These are phyloP conservation scores for Anomalospiza imberbis DNA, from an alignment of 2,797 vertebrate species.

Conservation along the genomic window DNA sequence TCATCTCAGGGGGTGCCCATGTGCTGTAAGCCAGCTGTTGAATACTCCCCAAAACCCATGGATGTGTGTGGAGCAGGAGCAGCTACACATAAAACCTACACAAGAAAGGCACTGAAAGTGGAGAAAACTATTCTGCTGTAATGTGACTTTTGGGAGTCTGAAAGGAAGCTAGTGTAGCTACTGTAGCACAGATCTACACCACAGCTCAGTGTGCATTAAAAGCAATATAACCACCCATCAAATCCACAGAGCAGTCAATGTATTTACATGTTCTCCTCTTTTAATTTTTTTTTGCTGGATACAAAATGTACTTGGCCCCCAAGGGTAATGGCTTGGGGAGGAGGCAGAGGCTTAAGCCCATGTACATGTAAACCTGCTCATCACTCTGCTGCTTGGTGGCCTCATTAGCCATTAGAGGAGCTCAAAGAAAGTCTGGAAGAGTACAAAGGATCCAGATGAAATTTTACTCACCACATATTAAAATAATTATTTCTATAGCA, in stretches of 20 bases:
- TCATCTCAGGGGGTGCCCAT: not conserved
- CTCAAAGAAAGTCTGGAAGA: not conserved
- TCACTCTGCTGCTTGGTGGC: not conserved
- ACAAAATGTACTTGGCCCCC: not conserved
- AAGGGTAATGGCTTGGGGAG: not conserved
- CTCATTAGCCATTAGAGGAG: not conserved
- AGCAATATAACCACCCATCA: not conserved
- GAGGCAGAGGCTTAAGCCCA: not conserved
- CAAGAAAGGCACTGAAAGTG: not conserved
- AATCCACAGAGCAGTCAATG: not conserved
- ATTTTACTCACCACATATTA: constrained; percentile 8
- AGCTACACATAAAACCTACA: not conserved
- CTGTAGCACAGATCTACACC: not conserved
- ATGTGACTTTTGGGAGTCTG: not conserved
- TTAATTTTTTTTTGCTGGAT: not conserved
- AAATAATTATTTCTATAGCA: constrained; percentile 35
- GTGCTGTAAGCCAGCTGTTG: not conserved
- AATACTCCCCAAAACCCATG: not conserved
- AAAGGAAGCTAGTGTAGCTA: not conserved
- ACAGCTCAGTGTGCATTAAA: not conserved
- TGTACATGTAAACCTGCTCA: fast-evolving
- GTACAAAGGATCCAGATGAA: not conserved
- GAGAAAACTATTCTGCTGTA: not conserved
- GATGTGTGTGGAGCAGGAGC: not conserved
- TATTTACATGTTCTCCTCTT: not conserved